Evolutionary conservation across 2,888 invertebrate species (phyloP).

Genomic region (Plagodis dolabraria): DNA sequence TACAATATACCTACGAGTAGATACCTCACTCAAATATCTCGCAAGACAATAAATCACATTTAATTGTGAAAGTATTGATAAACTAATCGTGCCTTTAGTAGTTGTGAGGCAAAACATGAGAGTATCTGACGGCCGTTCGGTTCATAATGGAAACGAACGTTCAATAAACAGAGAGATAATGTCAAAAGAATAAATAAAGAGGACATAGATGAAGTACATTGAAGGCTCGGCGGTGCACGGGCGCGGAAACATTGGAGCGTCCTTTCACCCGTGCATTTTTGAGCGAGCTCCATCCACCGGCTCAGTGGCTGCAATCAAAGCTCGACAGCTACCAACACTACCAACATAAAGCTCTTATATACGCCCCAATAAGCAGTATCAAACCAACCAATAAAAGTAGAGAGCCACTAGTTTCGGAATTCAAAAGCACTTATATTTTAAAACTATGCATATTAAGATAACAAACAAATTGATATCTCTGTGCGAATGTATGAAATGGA

Average conservation of each 20-base stretch:
- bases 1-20: too few relatives aligned
- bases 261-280: conserved; percentile 64
- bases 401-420: neutral
- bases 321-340: conserved; percentile 43
- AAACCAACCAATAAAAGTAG: neutral
- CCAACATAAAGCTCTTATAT: conserved; percentile 22
- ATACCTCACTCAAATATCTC: conserved; percentile 25
- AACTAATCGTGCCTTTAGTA: conserved; percentile 38
- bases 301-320: conserved; percentile 58
- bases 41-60: conserved; percentile 32
- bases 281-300: conserved; percentile 45
- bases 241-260: conserved; percentile 62
- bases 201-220: conserved; percentile 51
- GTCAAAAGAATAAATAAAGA: conserved; percentile 38
- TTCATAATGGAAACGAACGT: conserved; percentile 10
- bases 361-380: conserved; percentile 25
- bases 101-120: conserved; percentile 30
- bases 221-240: conserved; percentile 49
- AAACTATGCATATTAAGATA: too few relatives aligned
- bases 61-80: conserved; percentile 38
- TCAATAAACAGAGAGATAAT: conserved; percentile 36
- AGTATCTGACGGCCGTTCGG: neutral
- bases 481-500: too few relatives aligned
- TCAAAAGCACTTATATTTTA: too few relatives aligned
- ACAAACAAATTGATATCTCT: too few relatives aligned